phyloP scores from a whole-genome alignment of 2,888 invertebrate genomes.

The Lottia scabra region DNA sequence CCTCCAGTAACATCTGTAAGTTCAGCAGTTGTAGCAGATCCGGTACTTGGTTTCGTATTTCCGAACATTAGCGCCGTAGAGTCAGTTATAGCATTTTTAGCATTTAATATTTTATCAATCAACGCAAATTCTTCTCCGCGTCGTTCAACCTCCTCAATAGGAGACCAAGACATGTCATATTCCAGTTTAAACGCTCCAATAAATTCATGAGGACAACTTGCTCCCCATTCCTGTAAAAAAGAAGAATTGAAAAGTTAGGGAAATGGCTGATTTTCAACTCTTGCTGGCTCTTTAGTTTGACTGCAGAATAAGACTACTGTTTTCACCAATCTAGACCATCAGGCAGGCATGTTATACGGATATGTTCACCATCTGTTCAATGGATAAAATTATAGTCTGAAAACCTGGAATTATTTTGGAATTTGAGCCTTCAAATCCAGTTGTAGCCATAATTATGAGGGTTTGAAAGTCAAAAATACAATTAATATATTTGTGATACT shows the following conservation, averaged over 20 bases:
- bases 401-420: no score
- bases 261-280: no score
- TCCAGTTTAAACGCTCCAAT: constrained; percentile 79
- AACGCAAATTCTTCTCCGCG: constrained; percentile 52
- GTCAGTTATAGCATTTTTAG: constrained; percentile 55
- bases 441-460: no score
- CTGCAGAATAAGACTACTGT: no score
- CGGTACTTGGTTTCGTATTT: constrained; percentile 23
- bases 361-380: no score
- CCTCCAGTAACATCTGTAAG: background rate
- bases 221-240: constrained; percentile 78
- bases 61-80: constrained; percentile 36
- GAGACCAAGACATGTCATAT: constrained; percentile 80
- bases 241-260: background rate
- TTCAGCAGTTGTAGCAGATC: background rate
- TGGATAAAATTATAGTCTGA: no score
- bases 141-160: constrained; percentile 68
- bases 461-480: no score
- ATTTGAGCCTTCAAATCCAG: no score
- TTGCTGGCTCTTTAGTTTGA: no score
- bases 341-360: no score
- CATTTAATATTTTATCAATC: constrained; percentile 59
- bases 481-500: no score
- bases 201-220: constrained; percentile 74
- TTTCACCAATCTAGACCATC: no score